Evolutionary conservation across 2,113 vertebrate genomes (phyloP), one percentile per base, ranked within the genome.

Genomic region (Lamprologus sp.): DNA sequence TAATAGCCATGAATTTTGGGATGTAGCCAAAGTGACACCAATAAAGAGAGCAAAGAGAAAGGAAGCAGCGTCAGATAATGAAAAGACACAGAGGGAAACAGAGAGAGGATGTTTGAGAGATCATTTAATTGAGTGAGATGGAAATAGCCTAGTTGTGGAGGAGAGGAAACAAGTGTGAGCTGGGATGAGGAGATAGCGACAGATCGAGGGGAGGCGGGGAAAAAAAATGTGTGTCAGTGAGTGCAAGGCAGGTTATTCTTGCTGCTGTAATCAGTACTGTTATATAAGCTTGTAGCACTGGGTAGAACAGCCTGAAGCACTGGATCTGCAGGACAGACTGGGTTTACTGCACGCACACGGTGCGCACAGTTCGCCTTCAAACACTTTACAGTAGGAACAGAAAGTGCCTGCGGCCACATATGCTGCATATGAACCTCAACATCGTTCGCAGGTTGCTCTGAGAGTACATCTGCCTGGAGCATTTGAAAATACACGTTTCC

Each of bases 211-310:
- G 84, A 79, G 33, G 75, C 4, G 7, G 12, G 49, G 51, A 3
- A 3, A 83, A 89, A 87, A 58, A 90, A 90, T 85, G 89, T 90
- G 90, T 93, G 92, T 92, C 91, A 93, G 83, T 28, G 63, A 79
- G 90, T 84, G 42, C 82, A 87, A 23, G n/a, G 85, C 90, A 92
- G 86, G 92, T 92, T 91, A 92, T 77, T 86, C 70, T 85, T 75
- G 86, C 83, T 90, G 85, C 77, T 91, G 91, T 87, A 87, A 91
- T 90, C 90, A 86, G 82, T 86, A 13, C 54, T 85, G 83, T 94
- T 94, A 94, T 83, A 90, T 90, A 95, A 95, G 81, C 73, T 82
- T 35, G 87, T 68, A 87, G 86, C 77, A 80, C 55, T 19, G 86
- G 79, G 79, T 47, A 85, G 55, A 81, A 53, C 81, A 88, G 85